Evolutionary conservation across 2,797 vertebrate genomes (phyloP).

Genomic region (Gymnothorax javanicus): DNA sequence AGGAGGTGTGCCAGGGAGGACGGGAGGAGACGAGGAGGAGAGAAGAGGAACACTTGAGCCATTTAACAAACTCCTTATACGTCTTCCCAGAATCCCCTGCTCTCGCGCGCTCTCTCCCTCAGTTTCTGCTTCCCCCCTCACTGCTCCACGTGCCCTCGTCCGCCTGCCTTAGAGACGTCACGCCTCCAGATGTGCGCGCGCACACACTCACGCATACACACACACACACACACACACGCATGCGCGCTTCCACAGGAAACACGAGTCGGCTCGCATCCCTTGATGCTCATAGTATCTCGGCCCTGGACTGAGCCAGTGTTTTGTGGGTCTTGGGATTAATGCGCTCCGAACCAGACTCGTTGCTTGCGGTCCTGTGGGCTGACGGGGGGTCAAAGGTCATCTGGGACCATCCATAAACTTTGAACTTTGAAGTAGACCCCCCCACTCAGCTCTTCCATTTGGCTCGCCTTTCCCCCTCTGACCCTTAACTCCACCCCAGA

Average conservation of each 20-base stretch:
- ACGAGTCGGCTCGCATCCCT: not conserved
- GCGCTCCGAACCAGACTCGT: not conserved
- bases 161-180: conserved; percentile 58
- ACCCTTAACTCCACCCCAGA: not conserved
- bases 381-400: not conserved
- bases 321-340: not conserved
- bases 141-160: conserved; percentile 48
- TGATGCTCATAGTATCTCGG: too few relatives aligned
- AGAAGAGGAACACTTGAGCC: conserved; percentile 54
- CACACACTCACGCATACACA: conserved; percentile 19
- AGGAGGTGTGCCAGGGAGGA: not conserved
- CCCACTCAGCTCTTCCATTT: conserved; percentile 41
- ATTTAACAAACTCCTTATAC: conserved; percentile 46
- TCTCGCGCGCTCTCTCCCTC: conserved; percentile 42
- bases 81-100: conserved; percentile 49
- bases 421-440: not conserved
- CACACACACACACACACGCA: conserved; percentile 33
- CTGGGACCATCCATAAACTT: not conserved
- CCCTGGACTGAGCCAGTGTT: not conserved
- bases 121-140: not conserved
- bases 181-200: not conserved
- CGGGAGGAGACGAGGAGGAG: conserved; percentile 19
- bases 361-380: not conserved
- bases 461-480: conserved; percentile 37
- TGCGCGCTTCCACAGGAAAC: not conserved